Evolutionary conservation across 2,797 vertebrate genomes (phyloP).

Genomic region (Protonibea diacanthus): DNA sequence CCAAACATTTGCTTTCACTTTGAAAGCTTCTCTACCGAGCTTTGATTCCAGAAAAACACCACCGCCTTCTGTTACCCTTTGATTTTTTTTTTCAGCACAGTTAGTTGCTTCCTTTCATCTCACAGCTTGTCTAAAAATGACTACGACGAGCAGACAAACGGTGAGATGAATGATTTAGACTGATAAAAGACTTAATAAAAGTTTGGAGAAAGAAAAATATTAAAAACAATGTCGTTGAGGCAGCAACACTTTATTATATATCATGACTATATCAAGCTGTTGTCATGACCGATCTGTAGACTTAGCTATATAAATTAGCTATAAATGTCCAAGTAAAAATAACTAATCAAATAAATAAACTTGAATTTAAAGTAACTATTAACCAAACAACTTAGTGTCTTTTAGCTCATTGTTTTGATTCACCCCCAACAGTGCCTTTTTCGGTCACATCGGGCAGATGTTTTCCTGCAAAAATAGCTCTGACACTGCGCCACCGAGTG

Average conservation of each 20-base stretch:
- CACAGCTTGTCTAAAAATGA: conserved; percentile 44
- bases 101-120: conserved; percentile 49
- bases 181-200: conserved; percentile 43
- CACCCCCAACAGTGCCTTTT: no score
- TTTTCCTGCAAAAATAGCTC: no score
- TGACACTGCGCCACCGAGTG: no score
- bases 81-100: conserved; percentile 36
- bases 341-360: no score
- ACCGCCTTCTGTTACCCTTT: conserved; percentile 59
- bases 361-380: no score
- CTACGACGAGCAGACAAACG: conserved; percentile 19
- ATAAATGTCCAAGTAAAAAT: no score
- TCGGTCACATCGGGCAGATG: no score
- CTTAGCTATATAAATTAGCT: no score
- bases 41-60: conserved; percentile 64
- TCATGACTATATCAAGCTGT: not conserved
- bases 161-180: conserved; percentile 37
- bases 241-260: conserved; percentile 2
- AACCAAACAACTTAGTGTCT: no score
- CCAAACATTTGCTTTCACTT: conserved; percentile 64
- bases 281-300: not conserved
- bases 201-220: conserved; percentile 40
- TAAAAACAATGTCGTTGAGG: conserved; percentile 14
- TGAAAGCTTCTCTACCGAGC: conserved; percentile 45
- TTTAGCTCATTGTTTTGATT: no score